Evolutionary conservation across 2,888 invertebrate genomes (phyloP).

Genomic region (Oscheius sp.): DNA sequence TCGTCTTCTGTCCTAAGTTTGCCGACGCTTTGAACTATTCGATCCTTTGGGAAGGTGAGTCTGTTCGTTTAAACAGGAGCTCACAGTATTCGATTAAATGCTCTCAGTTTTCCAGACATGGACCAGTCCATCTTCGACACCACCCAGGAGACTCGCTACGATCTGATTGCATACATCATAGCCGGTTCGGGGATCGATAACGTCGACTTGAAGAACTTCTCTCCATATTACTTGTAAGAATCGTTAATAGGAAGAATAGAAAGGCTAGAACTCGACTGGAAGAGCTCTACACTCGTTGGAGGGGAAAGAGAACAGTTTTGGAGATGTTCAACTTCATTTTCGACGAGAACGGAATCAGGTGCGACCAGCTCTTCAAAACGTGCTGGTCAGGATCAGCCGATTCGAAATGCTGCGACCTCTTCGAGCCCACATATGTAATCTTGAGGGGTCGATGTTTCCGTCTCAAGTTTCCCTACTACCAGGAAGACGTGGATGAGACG

Average conservation of each 20-base stretch:
- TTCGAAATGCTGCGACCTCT: conserved; percentile 53
- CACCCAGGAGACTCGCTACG: conserved; percentile 37
- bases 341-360: conserved; percentile 31
- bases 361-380: conserved; percentile 43
- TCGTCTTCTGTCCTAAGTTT: conserved; percentile 52
- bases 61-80: background rate
- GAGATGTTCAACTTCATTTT: conserved; percentile 48
- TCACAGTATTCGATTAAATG: too few species aligned
- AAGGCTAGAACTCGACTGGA: conserved; percentile 47
- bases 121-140: conserved; percentile 41
- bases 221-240: conserved; percentile 3
- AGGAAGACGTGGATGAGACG: conserved; percentile 54
- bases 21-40: conserved; percentile 50
- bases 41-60: conserved; percentile 44
- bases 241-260: background rate
- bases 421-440: conserved; percentile 53
- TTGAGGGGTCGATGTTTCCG: conserved; percentile 55
- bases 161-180: conserved; percentile 29
- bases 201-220: conserved; percentile 17
- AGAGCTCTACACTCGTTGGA: conserved; percentile 17
- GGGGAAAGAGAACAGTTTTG: conserved; percentile 42
- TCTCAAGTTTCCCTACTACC: conserved; percentile 48
- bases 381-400: conserved; percentile 50
- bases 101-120: conserved; percentile 39
- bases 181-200: conserved; percentile 39